phyloP scores from a whole-genome alignment of 2,797 vertebrate genomes.

The Sternarchorhynchus goeldii region DNA sequence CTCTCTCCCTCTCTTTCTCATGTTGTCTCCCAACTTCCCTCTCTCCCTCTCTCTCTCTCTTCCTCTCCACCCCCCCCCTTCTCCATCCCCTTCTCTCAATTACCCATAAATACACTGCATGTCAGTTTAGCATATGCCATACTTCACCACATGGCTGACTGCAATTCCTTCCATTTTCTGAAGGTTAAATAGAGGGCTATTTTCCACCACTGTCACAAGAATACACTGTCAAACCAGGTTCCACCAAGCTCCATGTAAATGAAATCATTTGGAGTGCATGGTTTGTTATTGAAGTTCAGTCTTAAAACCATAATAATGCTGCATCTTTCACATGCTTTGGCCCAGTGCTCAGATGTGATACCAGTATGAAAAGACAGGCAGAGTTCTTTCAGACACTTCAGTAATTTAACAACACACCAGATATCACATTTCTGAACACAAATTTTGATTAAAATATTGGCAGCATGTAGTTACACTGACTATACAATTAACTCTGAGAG shows the following conservation, averaged over 20 bases:
- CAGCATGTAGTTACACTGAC: no score
- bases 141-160: slow-evolving; percentile 73
- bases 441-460: no score
- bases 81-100: slow-evolving; percentile 55
- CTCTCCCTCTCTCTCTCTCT: slow-evolving; percentile 2
- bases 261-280: not conserved
- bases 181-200: slow-evolving; percentile 69
- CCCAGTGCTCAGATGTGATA: not conserved
- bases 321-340: not conserved
- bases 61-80: not conserved
- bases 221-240: not conserved
- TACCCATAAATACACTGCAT: slow-evolving; percentile 62
- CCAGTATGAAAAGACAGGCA: not conserved
- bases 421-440: no score
- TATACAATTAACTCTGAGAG: no score
- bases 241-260: not conserved
- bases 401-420: no score
- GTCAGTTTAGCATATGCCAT: slow-evolving; percentile 71
- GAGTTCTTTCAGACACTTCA: no score
- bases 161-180: slow-evolving; percentile 65
- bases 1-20: not conserved
- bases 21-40: not conserved
- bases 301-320: not conserved
- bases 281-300: not conserved
- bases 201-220: slow-evolving; percentile 36